Conservation (phyloP, 2,113 vertebrate species). For the Tachysurus vachellii region DNA sequence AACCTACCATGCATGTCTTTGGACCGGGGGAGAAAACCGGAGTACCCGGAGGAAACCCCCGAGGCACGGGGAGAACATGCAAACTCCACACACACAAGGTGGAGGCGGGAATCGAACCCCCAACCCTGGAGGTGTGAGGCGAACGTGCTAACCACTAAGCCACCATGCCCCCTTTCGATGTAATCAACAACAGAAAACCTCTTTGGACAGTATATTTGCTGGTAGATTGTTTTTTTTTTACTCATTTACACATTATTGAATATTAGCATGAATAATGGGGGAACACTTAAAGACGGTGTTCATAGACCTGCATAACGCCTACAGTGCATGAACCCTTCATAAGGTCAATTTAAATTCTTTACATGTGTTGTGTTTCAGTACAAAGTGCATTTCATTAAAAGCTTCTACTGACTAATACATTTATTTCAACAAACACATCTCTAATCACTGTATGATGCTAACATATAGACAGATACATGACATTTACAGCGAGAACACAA, state of each 20-base stretch:
- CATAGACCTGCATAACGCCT: no score
- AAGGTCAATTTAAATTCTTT: not conserved
- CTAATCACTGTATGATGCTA: not conserved
- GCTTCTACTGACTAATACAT: not conserved
- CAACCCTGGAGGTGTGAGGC: no score
- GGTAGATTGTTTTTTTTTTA: not conserved
- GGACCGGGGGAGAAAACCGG: no score
- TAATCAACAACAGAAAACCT: not conserved
- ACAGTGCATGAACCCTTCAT: no score
- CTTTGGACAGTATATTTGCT: not conserved
- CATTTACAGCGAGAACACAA: not conserved
- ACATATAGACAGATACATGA: not conserved
- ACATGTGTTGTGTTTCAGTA: not conserved
- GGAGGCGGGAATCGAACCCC: no score
- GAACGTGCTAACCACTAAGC: no score
- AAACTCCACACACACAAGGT: no score
- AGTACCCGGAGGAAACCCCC: no score
- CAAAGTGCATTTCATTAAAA: not conserved
- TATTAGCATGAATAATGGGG: not conserved
- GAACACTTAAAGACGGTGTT: no score
- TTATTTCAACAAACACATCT: not conserved
- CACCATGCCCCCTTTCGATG: no score
- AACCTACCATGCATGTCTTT: no score
- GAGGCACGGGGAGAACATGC: no score
- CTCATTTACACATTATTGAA: not conserved